Evolutionary conservation across 2,113 vertebrate genomes (phyloP).

Genomic region (Astur gentilis): DNA sequence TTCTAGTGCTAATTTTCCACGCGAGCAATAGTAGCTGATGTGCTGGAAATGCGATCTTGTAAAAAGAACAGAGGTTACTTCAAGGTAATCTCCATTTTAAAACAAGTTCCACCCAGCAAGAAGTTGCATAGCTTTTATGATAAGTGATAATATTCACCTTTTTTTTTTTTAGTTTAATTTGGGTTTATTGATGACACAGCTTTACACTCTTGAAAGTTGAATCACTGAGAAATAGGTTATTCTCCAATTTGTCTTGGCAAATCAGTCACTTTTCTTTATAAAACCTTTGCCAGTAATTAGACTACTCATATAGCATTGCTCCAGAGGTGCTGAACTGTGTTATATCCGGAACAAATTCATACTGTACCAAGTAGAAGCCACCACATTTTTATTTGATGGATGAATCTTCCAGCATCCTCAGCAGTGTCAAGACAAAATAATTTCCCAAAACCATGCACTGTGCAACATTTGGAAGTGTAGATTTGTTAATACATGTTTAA

Average conservation of each 20-base stretch:
- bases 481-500: neutral
- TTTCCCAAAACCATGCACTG: neutral
- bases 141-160: neutral
- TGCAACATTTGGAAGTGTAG: neutral
- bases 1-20: neutral
- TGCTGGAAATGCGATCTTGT: neutral
- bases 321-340: neutral
- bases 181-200: neutral
- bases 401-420: neutral
- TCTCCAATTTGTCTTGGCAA: neutral
- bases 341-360: neutral
- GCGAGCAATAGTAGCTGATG: neutral
- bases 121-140: neutral
- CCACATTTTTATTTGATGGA: neutral
- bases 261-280: neutral
- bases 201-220: neutral
- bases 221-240: neutral
- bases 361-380: neutral
- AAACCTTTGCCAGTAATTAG: neutral
- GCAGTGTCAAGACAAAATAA: neutral
- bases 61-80: neutral
- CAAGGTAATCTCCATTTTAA: neutral
- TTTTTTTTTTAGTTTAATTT: neutral
- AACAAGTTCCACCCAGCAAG: neutral
- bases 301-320: neutral